phyloP scores from a whole-genome alignment of 1,140 invertebrate genomes.

The Drosophila lacteicornis region DNA sequence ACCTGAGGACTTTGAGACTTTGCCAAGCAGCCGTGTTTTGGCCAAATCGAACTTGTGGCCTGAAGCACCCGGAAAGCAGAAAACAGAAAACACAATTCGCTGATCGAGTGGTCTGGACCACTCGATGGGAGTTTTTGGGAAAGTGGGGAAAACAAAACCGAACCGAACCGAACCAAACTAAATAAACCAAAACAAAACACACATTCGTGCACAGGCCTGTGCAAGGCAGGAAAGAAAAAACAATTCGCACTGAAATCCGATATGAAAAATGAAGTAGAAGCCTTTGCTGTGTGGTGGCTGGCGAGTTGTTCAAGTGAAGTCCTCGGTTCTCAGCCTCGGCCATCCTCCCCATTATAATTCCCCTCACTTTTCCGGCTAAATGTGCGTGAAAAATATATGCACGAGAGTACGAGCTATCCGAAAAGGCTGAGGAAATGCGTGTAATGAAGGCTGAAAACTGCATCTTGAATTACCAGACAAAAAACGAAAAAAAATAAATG shows the following conservation, averaged over 20 bases:
- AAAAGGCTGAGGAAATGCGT: conserved; percentile 43
- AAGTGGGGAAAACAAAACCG: conserved; percentile 29
- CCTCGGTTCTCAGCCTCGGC: conserved; percentile 6
- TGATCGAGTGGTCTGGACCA: conserved; percentile 51
- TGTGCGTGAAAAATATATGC: conserved; percentile 46
- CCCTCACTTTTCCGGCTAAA: conserved; percentile 59
- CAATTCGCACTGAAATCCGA: conserved; percentile 78
- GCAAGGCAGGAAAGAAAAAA: conserved; percentile 1
- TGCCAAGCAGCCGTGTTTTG: conserved; percentile 26
- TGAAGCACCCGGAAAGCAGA: conserved; percentile 73
- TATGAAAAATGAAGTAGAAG: conserved; percentile 76
- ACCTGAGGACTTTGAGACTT: conserved; percentile 28
- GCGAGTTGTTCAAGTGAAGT: conserved; percentile 64
- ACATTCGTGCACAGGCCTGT: conserved; percentile 6
- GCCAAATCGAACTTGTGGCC: conserved; percentile 49
- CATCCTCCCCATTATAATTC: conserved; percentile 22
- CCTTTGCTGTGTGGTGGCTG: conserved; percentile 25
- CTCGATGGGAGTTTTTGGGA: conserved; percentile 23
- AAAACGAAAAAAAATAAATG: conserved; percentile 20
- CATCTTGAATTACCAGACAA: conserved; percentile 61
- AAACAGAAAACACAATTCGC: conserved; percentile 11
- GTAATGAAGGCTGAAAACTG: conserved; percentile 60
- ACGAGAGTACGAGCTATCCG: not conserved
- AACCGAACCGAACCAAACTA: not conserved
- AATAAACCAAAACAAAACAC: conserved; percentile 30